Base-by-base conservation (phyloP, 1,140 invertebrate species). In the Idris sp. region DNA sequence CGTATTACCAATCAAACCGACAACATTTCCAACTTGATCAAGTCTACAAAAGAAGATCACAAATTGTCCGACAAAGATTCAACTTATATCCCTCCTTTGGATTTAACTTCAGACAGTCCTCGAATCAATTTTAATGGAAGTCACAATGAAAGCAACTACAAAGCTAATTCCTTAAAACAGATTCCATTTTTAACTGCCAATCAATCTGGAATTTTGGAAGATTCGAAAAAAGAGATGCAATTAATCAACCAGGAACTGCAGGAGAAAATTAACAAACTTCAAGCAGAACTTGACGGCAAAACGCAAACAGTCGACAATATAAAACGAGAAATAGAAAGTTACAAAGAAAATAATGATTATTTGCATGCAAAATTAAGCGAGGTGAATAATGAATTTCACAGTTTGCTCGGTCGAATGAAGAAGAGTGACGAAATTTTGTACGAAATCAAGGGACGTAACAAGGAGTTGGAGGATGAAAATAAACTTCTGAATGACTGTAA, bases 11-110 rank as follows among this genome's bases (percentile, higher is more conserved):
- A 62, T 5, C 81, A 81, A 7, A 83, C 83, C 35, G 33, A 81
- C 3, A 84, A 84, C 2, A 65, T 56, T 4, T 81, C 86, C 1
- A 81, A 73, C 65, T 8, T 80, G n/a, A 38, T 46, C 89, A 92
- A 77, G 89, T 92, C 25, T 81, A 86, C 41, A 13, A 40, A 54
- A 0, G 43, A n/a, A n/a, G n/a, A n/a, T n/a, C n/a, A 62, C 5
- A 36, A 13, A 6, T 10, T 15, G 0, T 18, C 19, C 0, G 56
- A 49, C 3, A 73, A 65, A 26, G 61, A 73, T 11, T 13, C 40
- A 0, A 59, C 59, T n/a, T 14, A 28, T 5, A 33, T 73, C 28
- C 69, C 59, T n/a, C 59, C 16, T 0, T 35, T 73, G n/a, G 51
- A 73, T 16, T 51, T 73, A 4, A 64, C 13, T 30, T 73, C 35